Base-by-base conservation (phyloP, 2,113 vertebrate genomes). In the Crotalus tigris region DNA sequence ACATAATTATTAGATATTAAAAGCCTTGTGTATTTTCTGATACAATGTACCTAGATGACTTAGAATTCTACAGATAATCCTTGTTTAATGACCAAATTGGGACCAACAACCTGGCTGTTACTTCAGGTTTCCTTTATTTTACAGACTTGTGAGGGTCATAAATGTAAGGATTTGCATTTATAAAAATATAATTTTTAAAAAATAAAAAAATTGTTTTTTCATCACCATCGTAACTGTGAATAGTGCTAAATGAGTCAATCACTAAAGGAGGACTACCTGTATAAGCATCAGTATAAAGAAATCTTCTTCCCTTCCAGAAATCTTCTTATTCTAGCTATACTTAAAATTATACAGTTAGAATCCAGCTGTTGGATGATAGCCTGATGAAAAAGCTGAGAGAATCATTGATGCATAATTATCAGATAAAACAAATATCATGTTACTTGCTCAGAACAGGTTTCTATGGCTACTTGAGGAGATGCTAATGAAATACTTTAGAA, bases 401-500 rank as follows among this genome's bases (percentile, higher is more conserved):
- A 81, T 57, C 26, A 49, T 54, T 54, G 29, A 57, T 61, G 29
- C 23, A 86, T 93, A 61, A 81, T 13, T 44, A 49, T 44, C 75
- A 89, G 85, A 21, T 81, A 49, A 85, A n/a, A 85, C 59, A 93
- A 92, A 61, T 44, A 54, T 29, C 10, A 49, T 86, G 85, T 21
- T 85, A 29, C 33, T 69, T 29, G 24, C 75, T 93, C 55, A 21
- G 85, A 61, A 21, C 0, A 26, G 75, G n/a, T 1, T 33, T 29
- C 90, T 94, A 2, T 87, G 87, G 51, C 26, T 81, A 19, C 19
- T 94, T 95, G 87, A 92, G 94, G 49, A 29, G 3, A 2, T 91
- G 59, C 4, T 95, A 93, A 88, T 95, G 87, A 94, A 93, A 93
- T 51, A 53, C 1, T 1, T 92, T 90, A 85, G 75, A 89, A 55